Base-by-base conservation (phyloP, 2,888 invertebrate genomes). In the Leistus spinibarbis region DNA sequence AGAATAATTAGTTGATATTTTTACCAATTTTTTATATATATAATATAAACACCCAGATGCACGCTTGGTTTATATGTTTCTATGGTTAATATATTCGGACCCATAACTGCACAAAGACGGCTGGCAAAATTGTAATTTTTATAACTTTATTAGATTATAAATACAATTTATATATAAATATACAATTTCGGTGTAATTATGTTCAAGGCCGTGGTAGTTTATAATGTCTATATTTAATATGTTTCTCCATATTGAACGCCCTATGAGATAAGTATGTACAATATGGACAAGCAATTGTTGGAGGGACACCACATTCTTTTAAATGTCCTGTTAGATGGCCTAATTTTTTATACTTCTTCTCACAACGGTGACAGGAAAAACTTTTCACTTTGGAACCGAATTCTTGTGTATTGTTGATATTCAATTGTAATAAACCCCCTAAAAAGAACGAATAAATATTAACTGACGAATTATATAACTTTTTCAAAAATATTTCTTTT, bases 251-350 rank as follows among this genome's bases (percentile, higher is more conserved):
- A 22, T 60, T 22, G 22, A n/a, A 60, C 10, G 19, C 10, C 9
- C 22, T 20, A 60, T 20, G 22, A 20, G 60, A 19, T 60, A 20
- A 20, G 16, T 60, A 60, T 60, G n/a, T 60, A 19, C 60, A 60
- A 10, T 60, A 22, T 19, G 60, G n/a, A 60, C 60, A 60, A 60
- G 17, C 17, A 3, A 60, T 60, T 16, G 60, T 9, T 19, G 60
- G 60, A 10, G 22, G 19, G 3, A 20, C 22, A 60, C 60, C 60
- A 60, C 60, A 60, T 60, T 60, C 60, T 7, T 86, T 85, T 79
- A 87, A 80, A 79, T 90, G 90, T 62, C 86, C 85, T 65, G 86
- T 85, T 76, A 90, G 82, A 17, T 89, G 89, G 77, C 88, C 88
- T 78, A 86, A 85, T 56, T 88, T 86, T 66, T 88, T 87, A 81